phyloP scores from a whole-genome alignment of 2,888 invertebrate genomes.

The Diplazon laetatorius region DNA sequence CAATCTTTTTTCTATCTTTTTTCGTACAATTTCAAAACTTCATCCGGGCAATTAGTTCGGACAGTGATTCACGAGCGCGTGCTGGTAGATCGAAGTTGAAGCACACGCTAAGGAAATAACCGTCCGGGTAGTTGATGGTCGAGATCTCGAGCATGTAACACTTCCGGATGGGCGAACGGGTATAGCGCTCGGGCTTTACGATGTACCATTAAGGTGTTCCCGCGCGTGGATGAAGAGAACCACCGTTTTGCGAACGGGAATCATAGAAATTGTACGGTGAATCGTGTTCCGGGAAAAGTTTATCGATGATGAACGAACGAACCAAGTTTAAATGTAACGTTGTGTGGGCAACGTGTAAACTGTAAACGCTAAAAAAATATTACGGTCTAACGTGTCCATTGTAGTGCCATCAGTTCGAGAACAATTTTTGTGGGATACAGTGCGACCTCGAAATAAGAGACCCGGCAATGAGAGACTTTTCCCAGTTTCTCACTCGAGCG shows the following conservation, averaged over 20 bases:
- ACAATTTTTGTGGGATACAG: too few species aligned
- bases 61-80: constrained; percentile 48
- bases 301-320: constrained; percentile 52
- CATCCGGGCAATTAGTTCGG: constrained; percentile 50
- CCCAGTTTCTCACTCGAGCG: too few species aligned
- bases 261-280: constrained; percentile 58
- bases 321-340: constrained; percentile 49
- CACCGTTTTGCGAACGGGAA: constrained; percentile 36
- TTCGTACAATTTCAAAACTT: constrained; percentile 51
- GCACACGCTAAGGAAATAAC: constrained; percentile 29
- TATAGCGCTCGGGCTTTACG: constrained; percentile 62
- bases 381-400: too few species aligned
- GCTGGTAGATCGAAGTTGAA: constrained; percentile 31
- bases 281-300: constrained; percentile 59
- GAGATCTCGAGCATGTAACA: constrained; percentile 56
- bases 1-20: constrained; percentile 7
- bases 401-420: too few species aligned
- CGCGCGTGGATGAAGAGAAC: constrained; percentile 15
- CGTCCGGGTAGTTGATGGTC: constrained; percentile 6
- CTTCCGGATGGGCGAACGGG: constrained; percentile 56
- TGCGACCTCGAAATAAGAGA: too few species aligned
- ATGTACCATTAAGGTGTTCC: constrained; percentile 58
- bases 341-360: too few species aligned
- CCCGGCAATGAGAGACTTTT: too few species aligned
- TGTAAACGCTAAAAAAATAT: constrained; percentile 13